phyloP scores from a whole-genome alignment of 2,888 invertebrate species.

The Nymphalis polychloros region DNA sequence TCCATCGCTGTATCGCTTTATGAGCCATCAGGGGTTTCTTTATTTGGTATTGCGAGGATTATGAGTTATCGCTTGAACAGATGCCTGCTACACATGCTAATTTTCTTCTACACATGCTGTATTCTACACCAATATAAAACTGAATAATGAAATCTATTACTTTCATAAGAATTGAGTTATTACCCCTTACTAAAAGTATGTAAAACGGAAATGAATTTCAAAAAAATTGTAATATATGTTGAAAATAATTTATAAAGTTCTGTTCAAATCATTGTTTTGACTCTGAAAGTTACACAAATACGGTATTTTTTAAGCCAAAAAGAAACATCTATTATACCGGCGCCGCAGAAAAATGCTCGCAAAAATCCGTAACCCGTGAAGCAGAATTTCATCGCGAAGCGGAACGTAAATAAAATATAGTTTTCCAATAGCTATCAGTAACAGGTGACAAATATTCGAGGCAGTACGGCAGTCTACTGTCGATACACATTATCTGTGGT shows the following conservation, averaged over 20 bases:
- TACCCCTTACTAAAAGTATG: neutral
- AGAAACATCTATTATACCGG: conserved; percentile 11
- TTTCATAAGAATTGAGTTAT: neutral
- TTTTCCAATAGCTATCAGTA: conserved; percentile 38
- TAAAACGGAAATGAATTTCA: neutral
- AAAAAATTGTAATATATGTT: neutral
- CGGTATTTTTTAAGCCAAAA: conserved; percentile 4
- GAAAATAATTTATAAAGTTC: neutral
- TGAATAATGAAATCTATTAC: too few relatives aligned
- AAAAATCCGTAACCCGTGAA: conserved; percentile 14
- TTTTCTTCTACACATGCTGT: too few relatives aligned
- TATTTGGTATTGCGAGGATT: conserved; percentile 19
- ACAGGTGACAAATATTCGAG: conserved; percentile 41
- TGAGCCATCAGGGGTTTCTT: conserved; percentile 33
- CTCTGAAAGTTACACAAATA: conserved; percentile 6
- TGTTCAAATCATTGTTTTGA: neutral
- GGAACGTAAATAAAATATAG: conserved; percentile 40
- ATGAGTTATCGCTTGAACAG: conserved; percentile 16
- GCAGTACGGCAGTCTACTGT: conserved; percentile 24
- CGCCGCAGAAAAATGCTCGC: conserved; percentile 8
- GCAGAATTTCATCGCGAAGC: conserved; percentile 25
- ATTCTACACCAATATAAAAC: too few relatives aligned
- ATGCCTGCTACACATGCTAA: neutral
- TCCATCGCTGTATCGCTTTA: conserved; percentile 44
- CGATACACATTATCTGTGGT: conserved; percentile 50